Evolutionary conservation across 2,113 vertebrate genomes (phyloP), one percentile per base, ranked within the genome.

Genomic region (Thinocorus orbignyianus): DNA sequence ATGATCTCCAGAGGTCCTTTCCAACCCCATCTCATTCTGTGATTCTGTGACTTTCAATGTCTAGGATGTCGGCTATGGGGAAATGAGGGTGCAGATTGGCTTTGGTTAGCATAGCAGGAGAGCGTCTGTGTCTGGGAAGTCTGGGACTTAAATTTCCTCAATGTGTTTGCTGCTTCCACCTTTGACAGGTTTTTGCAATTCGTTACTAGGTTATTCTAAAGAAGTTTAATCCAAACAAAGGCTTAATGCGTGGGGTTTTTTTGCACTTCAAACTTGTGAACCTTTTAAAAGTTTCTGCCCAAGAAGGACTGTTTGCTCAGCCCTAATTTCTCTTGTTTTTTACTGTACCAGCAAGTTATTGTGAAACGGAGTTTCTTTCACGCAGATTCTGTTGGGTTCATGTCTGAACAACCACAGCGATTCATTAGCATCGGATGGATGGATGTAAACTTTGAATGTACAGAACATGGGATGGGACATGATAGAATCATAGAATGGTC

Each of bases 301-400:
- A n/a, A 23, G 69, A 26, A 66, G 33, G 8, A 33, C 48, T 61
- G 17, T 58, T 90, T 39, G 11, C 54, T 76, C 14, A 80, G 42
- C 28, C 54, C 31, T 0, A 0, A 3, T 52, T 73, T 41, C n/a
- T 65, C 15, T 70, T 66, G 31, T 0, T 26, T 41, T 61, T 48
- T 37, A 8, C 77, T 66, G 25, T 39, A 22, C 33, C 57, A 44
- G 44, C 25, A 57, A 48, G 25, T 51, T 31, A 54, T 51, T 26
- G 49, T 79, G 94, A 51, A 37, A 28, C 7, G 15, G 55, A 82
- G 22, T n/a, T 49, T 82, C 17, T 69, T 20, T 44, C 22, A 17
- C 0, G 0, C 16, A 14, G 10, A 13, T 37, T 68, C 39, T 52
- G 0, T 15, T 58, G 70, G 42, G 57, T 58, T 69, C 13, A 4